Conservation (phyloP, 2,888 invertebrate genomes). For the Habrosyne pyritoides region DNA sequence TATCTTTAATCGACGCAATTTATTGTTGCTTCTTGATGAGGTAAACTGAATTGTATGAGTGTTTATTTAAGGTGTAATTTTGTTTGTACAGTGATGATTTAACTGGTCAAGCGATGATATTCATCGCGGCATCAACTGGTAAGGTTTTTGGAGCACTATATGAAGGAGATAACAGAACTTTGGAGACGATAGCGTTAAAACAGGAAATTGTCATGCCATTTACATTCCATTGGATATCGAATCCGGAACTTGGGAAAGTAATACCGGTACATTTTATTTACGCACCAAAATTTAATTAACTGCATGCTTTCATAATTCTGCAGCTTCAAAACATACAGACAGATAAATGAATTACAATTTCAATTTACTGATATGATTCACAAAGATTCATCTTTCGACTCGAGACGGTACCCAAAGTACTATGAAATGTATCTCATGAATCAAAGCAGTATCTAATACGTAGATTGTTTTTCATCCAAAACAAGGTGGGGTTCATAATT, state of each 20-base stretch:
- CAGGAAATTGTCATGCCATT: conserved; percentile 51
- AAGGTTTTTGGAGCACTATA: conserved; percentile 50
- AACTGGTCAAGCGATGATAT: conserved; percentile 51
- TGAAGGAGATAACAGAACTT: conserved; percentile 43
- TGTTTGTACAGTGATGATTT: conserved; percentile 19
- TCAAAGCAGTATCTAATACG: not conserved
- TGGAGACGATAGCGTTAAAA: conserved; percentile 40
- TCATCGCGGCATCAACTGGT: conserved; percentile 52
- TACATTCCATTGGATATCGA: conserved; percentile 39
- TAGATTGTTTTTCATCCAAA: not conserved
- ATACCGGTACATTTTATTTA: conserved; percentile 21
- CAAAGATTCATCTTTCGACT: too few relatives aligned
- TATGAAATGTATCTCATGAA: too few relatives aligned
- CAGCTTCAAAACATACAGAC: not conserved
- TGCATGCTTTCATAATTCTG: not conserved
- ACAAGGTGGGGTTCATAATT: not conserved
- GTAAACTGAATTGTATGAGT: conserved; percentile 40
- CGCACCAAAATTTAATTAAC: not conserved
- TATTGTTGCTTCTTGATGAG: conserved; percentile 29
- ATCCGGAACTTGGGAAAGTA: conserved; percentile 39
- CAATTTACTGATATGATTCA: too few relatives aligned
- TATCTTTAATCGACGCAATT: conserved; percentile 13
- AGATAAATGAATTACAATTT: not conserved
- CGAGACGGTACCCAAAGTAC: too few relatives aligned
- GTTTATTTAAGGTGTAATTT: conserved; percentile 38